Percentiles rank a stretch among this genome's conserved stretches.
phyloP scores from a whole-genome alignment of 2,888 invertebrate species.

The Chymomyza caudatula region DNA sequence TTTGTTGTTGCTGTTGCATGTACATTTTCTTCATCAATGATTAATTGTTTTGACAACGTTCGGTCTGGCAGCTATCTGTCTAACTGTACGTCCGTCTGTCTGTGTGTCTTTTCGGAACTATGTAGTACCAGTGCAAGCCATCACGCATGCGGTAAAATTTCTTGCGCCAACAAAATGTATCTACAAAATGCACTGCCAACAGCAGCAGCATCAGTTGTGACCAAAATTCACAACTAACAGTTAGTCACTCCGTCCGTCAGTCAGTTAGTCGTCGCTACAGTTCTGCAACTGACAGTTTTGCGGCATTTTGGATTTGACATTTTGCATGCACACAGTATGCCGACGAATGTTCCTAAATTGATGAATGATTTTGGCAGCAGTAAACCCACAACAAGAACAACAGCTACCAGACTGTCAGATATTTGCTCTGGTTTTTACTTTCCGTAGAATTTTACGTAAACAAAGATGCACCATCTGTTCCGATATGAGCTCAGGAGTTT shows the following conservation, averaged over 20 bases:
- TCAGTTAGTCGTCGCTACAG: background rate
- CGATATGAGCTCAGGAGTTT: too few species aligned
- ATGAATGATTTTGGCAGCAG: conserved; percentile 60
- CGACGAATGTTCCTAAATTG: conserved; percentile 65
- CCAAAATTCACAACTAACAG: background rate
- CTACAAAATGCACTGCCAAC: background rate
- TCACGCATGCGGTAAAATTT: background rate
- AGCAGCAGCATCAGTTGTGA: background rate
- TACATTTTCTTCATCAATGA: conserved; percentile 70
- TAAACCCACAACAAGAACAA: background rate
- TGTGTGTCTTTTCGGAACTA: background rate
- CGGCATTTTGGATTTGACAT: conserved; percentile 32
- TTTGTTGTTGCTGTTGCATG: conserved; percentile 34
- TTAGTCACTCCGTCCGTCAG: background rate
- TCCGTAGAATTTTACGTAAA: too few species aligned
- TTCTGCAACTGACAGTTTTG: conserved; percentile 39
- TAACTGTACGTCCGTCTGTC: conserved; percentile 23
- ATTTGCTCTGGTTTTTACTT: too few species aligned
- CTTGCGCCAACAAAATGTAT: background rate
- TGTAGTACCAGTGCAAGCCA: background rate
- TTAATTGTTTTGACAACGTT: conserved; percentile 70
- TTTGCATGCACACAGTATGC: background rate
- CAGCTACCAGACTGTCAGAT: conserved; percentile 37
- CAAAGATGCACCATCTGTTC: too few species aligned
- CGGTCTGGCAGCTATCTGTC: conserved; percentile 21